These are phyloP conservation scores for Rhagonycha lutea DNA, from an alignment of 2,888 invertebrate species.

Conservation along the genomic window DNA sequence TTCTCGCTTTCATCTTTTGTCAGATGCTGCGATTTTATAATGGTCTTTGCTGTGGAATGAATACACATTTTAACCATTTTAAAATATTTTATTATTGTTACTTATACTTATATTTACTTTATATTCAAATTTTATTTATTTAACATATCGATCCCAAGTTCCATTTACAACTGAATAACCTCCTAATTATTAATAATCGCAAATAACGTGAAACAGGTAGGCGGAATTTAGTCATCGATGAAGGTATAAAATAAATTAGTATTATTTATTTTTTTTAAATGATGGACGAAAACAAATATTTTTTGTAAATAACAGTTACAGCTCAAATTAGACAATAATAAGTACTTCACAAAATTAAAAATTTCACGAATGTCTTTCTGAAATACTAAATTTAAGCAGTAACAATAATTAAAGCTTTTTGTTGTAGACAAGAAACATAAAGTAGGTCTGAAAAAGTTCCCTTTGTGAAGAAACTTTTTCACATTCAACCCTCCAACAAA, in stretches of 20 bases:
- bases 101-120: not conserved
- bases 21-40: conserved; percentile 18
- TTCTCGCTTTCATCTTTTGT: conserved; percentile 26
- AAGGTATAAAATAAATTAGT: no score
- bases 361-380: not conserved
- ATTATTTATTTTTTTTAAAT: no score
- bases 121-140: not conserved
- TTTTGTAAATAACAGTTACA: no score
- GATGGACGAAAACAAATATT: no score
- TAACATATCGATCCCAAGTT: not conserved
- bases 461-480: not conserved
- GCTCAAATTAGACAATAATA: no score
- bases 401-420: not conserved
- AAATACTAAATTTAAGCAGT: not conserved
- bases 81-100: not conserved
- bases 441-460: not conserved
- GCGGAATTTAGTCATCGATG: not conserved
- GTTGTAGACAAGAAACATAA: not conserved
- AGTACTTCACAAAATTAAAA: not conserved
- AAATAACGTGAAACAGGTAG: no score
- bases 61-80: not conserved
- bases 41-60: conserved; percentile 3
- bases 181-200: no score
- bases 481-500: not conserved
- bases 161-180: no score